Evolutionary conservation across 2,888 invertebrate species (phyloP).

Genomic region (Epinotia nisella): DNA sequence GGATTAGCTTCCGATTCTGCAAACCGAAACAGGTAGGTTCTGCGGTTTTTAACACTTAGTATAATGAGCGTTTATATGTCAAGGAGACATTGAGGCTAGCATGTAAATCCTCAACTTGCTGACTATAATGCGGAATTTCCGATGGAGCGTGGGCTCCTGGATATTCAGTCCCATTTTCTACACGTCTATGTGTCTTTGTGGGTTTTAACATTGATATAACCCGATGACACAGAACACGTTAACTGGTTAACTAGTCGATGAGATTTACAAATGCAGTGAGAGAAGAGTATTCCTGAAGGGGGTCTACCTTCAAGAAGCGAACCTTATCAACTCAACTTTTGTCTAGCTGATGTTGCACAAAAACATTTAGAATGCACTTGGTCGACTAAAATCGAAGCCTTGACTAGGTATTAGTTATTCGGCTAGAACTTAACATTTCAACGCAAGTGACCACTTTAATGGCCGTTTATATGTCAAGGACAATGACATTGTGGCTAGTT

Average conservation of each 20-base stretch:
- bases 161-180: too few species aligned
- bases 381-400: neutral
- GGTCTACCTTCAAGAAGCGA: too few species aligned
- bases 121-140: too few species aligned
- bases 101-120: neutral
- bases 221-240: too few species aligned
- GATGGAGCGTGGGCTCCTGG: too few species aligned
- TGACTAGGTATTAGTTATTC: neutral
- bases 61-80: slow-evolving; percentile 33
- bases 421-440: neutral
- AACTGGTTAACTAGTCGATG: too few species aligned
- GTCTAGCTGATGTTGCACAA: neutral
- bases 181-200: too few species aligned
- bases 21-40: slow-evolving; percentile 36
- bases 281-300: too few species aligned
- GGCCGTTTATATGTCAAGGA: slow-evolving; percentile 40
- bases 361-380: neutral
- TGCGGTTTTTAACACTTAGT: slow-evolving; percentile 25
- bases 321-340: too few species aligned
- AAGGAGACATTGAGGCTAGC: slow-evolving; percentile 16
- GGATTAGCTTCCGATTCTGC: slow-evolving; percentile 45
- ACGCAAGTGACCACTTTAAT: neutral
- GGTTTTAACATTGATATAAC: too few species aligned
- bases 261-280: too few species aligned
- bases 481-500: slow-evolving; percentile 20